phyloP scores from a whole-genome alignment of 2,113 vertebrate species.

The Lycaon pictus region DNA sequence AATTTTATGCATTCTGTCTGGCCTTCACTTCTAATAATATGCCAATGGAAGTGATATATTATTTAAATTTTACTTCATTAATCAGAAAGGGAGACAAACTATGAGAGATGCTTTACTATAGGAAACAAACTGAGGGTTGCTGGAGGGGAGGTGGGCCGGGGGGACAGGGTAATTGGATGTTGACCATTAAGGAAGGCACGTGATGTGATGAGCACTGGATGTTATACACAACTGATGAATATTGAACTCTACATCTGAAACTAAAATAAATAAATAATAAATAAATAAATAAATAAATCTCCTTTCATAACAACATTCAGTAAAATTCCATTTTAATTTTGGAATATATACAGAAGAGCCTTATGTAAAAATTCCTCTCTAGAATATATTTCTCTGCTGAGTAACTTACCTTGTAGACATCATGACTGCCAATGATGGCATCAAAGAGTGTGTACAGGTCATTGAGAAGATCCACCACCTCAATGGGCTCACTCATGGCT shows the following conservation, averaged over 20 bases:
- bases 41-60: neutral
- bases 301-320: conserved; percentile 22
- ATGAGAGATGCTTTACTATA: neutral
- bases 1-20: neutral
- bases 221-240: neutral
- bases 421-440: conserved; percentile 93
- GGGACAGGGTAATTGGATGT: neutral
- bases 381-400: neutral
- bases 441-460: conserved; percentile 96
- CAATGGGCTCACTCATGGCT: conserved; percentile 95
- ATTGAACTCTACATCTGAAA: neutral
- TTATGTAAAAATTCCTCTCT: conserved; percentile 42
- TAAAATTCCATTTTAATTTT: conserved; percentile 24
- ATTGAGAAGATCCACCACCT: conserved; percentile 96
- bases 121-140: neutral
- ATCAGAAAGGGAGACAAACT: neutral
- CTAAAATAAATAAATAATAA: neutral
- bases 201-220: neutral
- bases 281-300: neutral
- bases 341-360: neutral
- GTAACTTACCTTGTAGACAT: conserved; percentile 94
- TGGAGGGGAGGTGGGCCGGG: neutral
- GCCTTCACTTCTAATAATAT: neutral
- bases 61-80: conserved; percentile 47
- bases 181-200: neutral